Evolutionary conservation across 64 coral and sea anemone species (phyloP), one percentile per base, ranked within the genome.

Genomic region (Montipora cactus): DNA sequence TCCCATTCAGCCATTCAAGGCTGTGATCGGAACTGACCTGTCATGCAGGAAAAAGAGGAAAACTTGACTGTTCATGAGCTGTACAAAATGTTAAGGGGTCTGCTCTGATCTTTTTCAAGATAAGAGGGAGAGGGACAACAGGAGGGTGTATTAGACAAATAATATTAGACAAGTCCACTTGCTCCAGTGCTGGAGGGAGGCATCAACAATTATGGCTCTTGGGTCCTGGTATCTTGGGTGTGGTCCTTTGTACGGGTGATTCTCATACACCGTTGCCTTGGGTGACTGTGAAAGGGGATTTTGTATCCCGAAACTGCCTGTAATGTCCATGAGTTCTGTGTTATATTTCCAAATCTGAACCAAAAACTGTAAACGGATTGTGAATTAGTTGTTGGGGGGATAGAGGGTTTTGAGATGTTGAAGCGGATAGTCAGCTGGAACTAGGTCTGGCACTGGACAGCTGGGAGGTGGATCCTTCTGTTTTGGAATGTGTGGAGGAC

Each of bases 1-100:
- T 95, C 46, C 89, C 89, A 48, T 81, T 88, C 9, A 82, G 64
- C 89, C 94, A 95, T 67, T 95, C 74, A 87, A 95, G 89, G 73
- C 82, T 91, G 58, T 91, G 89, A 52, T 91, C 94, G 14, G 11
- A 5, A 75, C 81, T 95, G 50, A 91, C 89, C 67, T 91, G 44
- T 37, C 37, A 37, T 37, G 37, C 37, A 37, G 37, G 37, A 37
- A 2, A 37, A 37, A 37, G 37, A 37, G 37, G 37, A 10, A 5
- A 55, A 55, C 5, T 55, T 7, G 10, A 10, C 5, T 55, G 6
- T 37, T 37, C 37, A 37, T 37, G 37, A 37, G 37, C 37, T 37
- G 37, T 10, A 7, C 5, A 7, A 37, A 37, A 37, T 37, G 37
- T 37, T 37, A 37, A 28, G 28, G 28, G 76, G 21, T 94, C 84